phyloP scores from a whole-genome alignment of 2,797 vertebrate genomes.

The Alectoris magna region DNA sequence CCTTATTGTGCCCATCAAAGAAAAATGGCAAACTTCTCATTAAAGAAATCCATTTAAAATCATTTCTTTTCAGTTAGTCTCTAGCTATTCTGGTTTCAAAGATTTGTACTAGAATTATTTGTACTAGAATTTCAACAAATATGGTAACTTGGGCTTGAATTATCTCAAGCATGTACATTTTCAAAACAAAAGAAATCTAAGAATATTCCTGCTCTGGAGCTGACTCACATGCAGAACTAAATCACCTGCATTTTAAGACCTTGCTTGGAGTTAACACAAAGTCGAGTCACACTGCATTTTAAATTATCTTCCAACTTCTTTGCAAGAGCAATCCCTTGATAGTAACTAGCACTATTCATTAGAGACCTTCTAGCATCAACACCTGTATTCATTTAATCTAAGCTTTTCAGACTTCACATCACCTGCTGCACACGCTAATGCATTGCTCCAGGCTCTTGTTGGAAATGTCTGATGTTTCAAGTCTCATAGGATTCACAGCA shows the following conservation, averaged over 20 bases:
- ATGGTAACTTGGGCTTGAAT: background rate
- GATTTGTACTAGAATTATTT: rapidly evolving
- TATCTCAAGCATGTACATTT: background rate
- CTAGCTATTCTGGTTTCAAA: background rate
- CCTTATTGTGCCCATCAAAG: background rate
- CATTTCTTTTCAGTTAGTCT: rapidly evolving
- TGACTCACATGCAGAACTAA: background rate
- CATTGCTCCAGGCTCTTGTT: conserved; percentile 1
- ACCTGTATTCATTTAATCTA: conserved; percentile 38
- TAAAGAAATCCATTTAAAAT: background rate
- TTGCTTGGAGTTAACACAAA: background rate
- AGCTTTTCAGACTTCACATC: conserved; percentile 32
- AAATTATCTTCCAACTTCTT: conserved; percentile 14
- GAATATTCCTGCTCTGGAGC: background rate
- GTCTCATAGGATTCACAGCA: conserved; percentile 9
- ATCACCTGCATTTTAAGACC: conserved; percentile 8
- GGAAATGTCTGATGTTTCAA: conserved; percentile 14
- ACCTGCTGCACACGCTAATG: conserved; percentile 24
- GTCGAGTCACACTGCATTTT: background rate
- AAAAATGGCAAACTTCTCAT: background rate
- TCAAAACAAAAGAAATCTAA: background rate
- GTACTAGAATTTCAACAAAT: background rate
- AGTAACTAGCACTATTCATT: background rate
- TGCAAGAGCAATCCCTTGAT: background rate
- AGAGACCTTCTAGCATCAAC: conserved; percentile 30